Base-by-base conservation (phyloP, 2,888 invertebrate species). In the Seira sanloemensis region DNA sequence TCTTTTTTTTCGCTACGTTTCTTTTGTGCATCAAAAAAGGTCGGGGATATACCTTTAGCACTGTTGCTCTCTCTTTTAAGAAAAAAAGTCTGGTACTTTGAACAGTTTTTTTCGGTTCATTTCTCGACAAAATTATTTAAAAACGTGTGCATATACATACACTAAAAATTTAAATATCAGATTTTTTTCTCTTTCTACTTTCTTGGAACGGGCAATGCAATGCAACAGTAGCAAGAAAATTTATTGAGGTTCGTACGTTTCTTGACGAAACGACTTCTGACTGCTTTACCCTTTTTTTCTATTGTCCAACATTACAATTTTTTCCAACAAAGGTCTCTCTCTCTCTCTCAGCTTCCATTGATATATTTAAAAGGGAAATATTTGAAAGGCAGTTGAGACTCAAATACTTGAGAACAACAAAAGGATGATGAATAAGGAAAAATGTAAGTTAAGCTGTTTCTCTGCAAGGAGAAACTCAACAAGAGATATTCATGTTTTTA, bases 301-400 rank as follows among this genome's bases (percentile, higher is more conserved):
- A 9, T 37, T 37, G 37, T 37, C 37, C 37, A 37, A n/a, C n/a
- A n/a, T n/a, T n/a, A n/a, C n/a, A n/a, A 12, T 37, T 37, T 37
- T 5, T 5, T 9, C 7, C 7, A 37, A 37, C 37, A 37, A 37
- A 75, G 75, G 46, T 62, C 67, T 78, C 54, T 37, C 1, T 37
- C n/a, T n/a, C n/a, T n/a, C n/a, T n/a, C n/a, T n/a, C n/a, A n/a
- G n/a, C n/a, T 0, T 69, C 54, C 76, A 72, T 77, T 82, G 76
- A 77, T 77, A 72, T 37, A 37, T 82, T 76, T 77, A 21, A 69
- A 81, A 72, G 26, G 82, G 82, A 82, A 82, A 82, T 82, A 77
- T 76, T 66, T 77, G 82, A 82, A 77, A 82, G 75, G 50, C 54
- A 81, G 69, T 81, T 81, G 37, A 37, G 12, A 9, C 5, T 37